Evolutionary conservation across 2,888 invertebrate species (phyloP).

Genomic region (Microplitis deprimator): DNA sequence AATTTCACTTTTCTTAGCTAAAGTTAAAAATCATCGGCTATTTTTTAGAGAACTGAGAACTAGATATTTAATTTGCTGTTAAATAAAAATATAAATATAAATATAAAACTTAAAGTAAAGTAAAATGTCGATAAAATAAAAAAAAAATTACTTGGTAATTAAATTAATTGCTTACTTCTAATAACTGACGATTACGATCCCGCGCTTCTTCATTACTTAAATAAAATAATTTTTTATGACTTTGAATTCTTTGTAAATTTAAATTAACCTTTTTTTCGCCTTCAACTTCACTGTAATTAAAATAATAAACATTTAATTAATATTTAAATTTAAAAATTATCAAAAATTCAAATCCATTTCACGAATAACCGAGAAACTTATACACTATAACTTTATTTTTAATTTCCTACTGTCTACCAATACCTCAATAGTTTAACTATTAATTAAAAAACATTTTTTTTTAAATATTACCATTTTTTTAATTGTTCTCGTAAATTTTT

Average conservation of each 20-base stretch:
- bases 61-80: no score
- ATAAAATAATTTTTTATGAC: slow-evolving; percentile 45
- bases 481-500: slow-evolving; percentile 52
- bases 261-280: slow-evolving; percentile 39
- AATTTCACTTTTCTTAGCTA: no score
- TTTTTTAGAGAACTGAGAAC: no score
- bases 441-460: slow-evolving; percentile 31
- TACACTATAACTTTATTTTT: no score
- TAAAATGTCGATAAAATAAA: slow-evolving; percentile 7
- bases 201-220: slow-evolving; percentile 55
- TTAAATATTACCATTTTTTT: slow-evolving; percentile 53
- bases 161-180: slow-evolving; percentile 57
- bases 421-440: background rate
- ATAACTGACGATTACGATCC: slow-evolving; percentile 59
- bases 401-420: no score
- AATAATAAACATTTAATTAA: slow-evolving; percentile 10
- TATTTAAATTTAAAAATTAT: no score
- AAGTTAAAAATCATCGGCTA: no score
- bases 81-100: background rate
- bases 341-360: no score
- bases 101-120: slow-evolving; percentile 4
- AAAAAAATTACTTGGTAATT: background rate
- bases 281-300: slow-evolving; percentile 51
- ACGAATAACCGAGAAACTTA: no score
- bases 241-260: slow-evolving; percentile 20